Percentiles rank a stretch among this genome's conserved stretches.
Evolutionary conservation across 64 coral and sea anemone genomes (phyloP).

Genomic region (Dendrophyllia cribrosa): DNA sequence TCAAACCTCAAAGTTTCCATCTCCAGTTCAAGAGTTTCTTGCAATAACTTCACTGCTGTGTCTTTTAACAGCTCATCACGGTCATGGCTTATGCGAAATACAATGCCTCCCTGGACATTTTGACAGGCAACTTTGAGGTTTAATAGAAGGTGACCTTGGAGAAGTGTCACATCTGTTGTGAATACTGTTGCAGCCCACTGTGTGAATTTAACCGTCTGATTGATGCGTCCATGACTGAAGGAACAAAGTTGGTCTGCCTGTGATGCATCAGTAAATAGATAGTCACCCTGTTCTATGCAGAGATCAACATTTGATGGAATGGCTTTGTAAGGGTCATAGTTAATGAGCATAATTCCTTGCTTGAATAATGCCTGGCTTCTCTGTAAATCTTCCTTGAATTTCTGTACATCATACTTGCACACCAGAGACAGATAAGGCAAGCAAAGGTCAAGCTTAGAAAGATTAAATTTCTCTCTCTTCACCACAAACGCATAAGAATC

Average conservation of each 20-base stretch:
- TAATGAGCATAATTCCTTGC: background rate
- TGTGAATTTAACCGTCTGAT: background rate
- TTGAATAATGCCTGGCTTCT: background rate
- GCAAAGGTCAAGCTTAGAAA: background rate
- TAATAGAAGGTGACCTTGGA: background rate
- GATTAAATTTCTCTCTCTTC: background rate
- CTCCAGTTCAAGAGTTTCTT: background rate
- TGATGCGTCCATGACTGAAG: background rate
- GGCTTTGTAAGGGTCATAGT: background rate
- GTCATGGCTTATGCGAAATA: background rate
- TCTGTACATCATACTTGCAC: background rate
- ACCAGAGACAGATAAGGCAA: background rate
- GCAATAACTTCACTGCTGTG: background rate
- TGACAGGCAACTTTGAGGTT: background rate
- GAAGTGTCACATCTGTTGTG: background rate
- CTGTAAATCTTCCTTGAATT: background rate
- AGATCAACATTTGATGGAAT: background rate
- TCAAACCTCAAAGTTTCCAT: background rate
- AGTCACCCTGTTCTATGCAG: background rate
- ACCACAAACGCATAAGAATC: background rate
- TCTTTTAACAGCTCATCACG: background rate
- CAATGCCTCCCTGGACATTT: background rate
- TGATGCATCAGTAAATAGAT: background rate
- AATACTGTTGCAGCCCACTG: background rate
- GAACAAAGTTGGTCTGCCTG: background rate